Base-by-base conservation (phyloP, 2,797 vertebrate species). In the Hoplostethus atlanticus region DNA sequence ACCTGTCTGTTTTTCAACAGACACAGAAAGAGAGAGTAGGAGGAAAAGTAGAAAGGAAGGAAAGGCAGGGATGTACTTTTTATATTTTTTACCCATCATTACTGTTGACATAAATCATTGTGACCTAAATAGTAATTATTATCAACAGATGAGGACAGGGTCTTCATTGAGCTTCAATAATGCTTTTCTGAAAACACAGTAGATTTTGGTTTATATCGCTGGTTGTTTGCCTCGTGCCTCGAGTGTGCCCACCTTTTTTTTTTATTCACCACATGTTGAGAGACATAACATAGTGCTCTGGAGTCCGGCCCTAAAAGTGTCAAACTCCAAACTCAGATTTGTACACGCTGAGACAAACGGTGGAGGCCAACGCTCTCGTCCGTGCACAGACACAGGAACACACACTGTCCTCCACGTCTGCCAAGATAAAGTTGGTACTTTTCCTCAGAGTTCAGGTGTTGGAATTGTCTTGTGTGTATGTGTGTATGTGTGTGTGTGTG, bases 401-500 rank as follows among this genome's bases (percentile, higher is more conserved):
- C 82, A 72, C 75, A 46, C 65, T 10, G 47, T 59, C 31, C 52
- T 38, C 47, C 10, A 13, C 50, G 65, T 65, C 38, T 38, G 50
- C n/a, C 47, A 28, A 64, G 36, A 31, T 54, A 70, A 64, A 59
- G 34, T 62, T 71, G 59, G 25, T 68, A 36, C 17, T 75, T 72
- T 74, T 62, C 74, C 67, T 58, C 50, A 50, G 58, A 48, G 81
- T 90, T 75, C 72, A 90, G 75, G 78, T 90, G 84, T 57, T 50
- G 40, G 21, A 21, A 30, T 40, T 36, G 76, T 73, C 44, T 25
- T 65, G 12, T 44, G 48, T 56, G 44, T 44, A 21, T 21, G 21
- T 21, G 21, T 21, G 21, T 21, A 1, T 21, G 21, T 21, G 21
- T 21, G 21, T 21, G 21, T 21, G 21, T 21, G 21, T 21, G 42